Conservation (phyloP, 2,888 invertebrate species). For the Lymantria dispar region DNA sequence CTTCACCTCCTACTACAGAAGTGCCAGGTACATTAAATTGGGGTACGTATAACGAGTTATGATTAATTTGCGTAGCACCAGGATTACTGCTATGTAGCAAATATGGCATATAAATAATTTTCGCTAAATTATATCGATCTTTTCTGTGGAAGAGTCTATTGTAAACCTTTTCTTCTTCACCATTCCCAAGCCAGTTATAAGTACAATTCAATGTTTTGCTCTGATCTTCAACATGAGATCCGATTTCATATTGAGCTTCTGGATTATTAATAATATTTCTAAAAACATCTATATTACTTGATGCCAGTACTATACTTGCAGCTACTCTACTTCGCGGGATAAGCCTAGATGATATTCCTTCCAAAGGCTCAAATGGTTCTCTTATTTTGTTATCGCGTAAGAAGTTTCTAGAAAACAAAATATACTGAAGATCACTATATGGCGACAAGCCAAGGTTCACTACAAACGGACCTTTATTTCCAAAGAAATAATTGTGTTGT, state of each 20-base stretch:
- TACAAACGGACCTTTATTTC: conserved; percentile 94
- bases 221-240: conserved; percentile 96
- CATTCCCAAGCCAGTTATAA: conserved; percentile 95
- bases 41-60: conserved; percentile 89
- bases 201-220: conserved; percentile 96
- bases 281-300: conserved; percentile 93
- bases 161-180: conserved; percentile 88
- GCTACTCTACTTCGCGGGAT: conserved; percentile 96
- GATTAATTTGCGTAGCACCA: conserved; percentile 91
- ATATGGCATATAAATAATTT: conserved; percentile 95
- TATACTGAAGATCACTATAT: conserved; percentile 90
- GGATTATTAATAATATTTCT: conserved; percentile 96
- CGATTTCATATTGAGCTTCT: conserved; percentile 95
- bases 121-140: conserved; percentile 97
- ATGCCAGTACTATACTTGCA: conserved; percentile 95
- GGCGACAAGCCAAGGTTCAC: conserved; percentile 94
- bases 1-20: conserved; percentile 93
- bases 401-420: conserved; percentile 94
- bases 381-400: conserved; percentile 92
- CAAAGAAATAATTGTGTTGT: conserved; percentile 93
- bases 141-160: conserved; percentile 91
- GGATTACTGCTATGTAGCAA: conserved; percentile 94
- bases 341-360: conserved; percentile 85
- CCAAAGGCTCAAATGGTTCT: conserved; percentile 90
- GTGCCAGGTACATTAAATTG: conserved; percentile 87